Conservation (phyloP, 2,888 invertebrate species). For the Sthenelais limicola region DNA sequence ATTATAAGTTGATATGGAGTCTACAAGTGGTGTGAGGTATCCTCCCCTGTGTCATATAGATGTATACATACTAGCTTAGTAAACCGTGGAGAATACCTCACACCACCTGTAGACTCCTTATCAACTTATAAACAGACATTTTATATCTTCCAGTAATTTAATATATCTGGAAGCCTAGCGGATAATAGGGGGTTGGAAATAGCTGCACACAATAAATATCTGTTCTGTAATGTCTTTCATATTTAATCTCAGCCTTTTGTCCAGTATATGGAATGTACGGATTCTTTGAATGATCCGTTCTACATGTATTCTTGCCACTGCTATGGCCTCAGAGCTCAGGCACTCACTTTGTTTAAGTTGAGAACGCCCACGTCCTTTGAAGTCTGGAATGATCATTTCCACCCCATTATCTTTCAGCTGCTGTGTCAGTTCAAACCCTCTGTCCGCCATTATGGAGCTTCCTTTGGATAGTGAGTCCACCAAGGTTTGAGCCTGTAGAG, state of each 20-base stretch:
- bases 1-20: too few species aligned
- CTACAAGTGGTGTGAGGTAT: too few species aligned
- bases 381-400: constrained; percentile 45
- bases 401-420: constrained; percentile 42
- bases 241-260: constrained; percentile 33
- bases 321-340: constrained; percentile 38
- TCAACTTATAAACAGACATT: too few species aligned
- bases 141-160: too few species aligned
- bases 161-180: too few species aligned
- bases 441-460: constrained; percentile 47
- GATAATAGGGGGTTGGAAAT: constrained; percentile 44
- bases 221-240: constrained; percentile 45
- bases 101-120: too few species aligned
- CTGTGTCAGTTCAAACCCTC: constrained; percentile 41
- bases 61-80: too few species aligned
- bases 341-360: constrained; percentile 35
- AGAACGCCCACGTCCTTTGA: constrained; percentile 43
- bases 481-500: constrained; percentile 24
- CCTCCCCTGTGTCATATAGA: too few species aligned
- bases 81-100: too few species aligned
- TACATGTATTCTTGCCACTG: constrained; percentile 43
- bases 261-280: constrained; percentile 41
- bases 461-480: constrained; percentile 23
- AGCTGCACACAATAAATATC: constrained; percentile 45
- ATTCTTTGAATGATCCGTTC: constrained; percentile 45